Percentiles rank a stretch among this genome's conserved stretches.
phyloP scores from a whole-genome alignment of 2,888 invertebrate genomes.

The Caenorhabditis angaria region DNA sequence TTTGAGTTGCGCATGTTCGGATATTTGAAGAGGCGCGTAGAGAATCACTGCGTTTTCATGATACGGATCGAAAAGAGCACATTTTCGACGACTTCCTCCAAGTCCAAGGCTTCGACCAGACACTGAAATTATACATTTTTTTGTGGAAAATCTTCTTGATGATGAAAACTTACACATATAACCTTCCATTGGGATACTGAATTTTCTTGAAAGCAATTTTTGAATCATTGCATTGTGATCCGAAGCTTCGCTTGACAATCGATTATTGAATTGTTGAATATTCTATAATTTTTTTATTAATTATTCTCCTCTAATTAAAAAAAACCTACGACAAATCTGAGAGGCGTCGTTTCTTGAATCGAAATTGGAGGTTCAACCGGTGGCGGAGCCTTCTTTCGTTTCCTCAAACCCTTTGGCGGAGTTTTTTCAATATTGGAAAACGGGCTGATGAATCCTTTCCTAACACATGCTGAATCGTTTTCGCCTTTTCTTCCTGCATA shows the following conservation, averaged over 20 bases:
- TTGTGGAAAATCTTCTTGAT: conserved; percentile 3
- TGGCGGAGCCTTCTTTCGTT: conserved; percentile 24
- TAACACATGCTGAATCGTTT: conserved; percentile 17
- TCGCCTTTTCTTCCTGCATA: conserved; percentile 28
- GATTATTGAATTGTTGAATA: conserved; percentile 25
- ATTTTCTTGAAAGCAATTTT: conserved; percentile 61
- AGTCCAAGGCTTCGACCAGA: conserved; percentile 64
- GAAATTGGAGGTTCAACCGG: conserved; percentile 40
- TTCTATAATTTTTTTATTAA: conserved; percentile 6
- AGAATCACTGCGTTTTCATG: conserved; percentile 78
- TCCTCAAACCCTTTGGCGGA: conserved; percentile 11
- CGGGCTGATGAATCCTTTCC: conserved; percentile 31
- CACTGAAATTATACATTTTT: conserved; percentile 44
- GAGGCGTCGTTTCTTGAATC: conserved; percentile 31
- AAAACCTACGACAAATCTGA: conserved; percentile 19
- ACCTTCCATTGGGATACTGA: conserved; percentile 68
- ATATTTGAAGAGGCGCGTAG: conserved; percentile 82
- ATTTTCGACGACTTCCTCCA: conserved; percentile 52
- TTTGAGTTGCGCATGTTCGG: conserved; percentile 88
- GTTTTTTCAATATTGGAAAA: conserved; percentile 17
- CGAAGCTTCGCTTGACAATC: conserved; percentile 31
- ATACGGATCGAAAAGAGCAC: conserved; percentile 68
- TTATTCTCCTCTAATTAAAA: not conserved
- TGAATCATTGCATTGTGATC: conserved; percentile 65
- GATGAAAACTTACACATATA: conserved; percentile 59